Percentiles rank a stretch among this genome's conserved stretches.
Conservation (phyloP, 2,888 invertebrate genomes). For the Peribatodes rhomboidaria region DNA sequence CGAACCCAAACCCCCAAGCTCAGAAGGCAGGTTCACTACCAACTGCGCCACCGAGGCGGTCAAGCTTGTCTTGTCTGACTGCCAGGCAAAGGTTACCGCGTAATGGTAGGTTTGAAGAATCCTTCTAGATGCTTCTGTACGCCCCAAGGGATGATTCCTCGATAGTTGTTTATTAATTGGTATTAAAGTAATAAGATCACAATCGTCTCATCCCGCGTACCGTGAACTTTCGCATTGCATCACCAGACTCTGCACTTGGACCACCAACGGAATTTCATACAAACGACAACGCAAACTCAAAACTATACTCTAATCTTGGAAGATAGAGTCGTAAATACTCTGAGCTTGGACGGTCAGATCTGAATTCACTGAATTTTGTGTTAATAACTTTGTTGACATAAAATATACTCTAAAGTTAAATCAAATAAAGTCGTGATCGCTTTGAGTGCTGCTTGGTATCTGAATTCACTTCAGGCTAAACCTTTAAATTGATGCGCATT, state of each 20-base stretch:
- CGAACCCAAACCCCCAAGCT: no score
- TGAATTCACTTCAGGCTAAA: slow-evolving; percentile 53
- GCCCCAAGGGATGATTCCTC: slow-evolving; percentile 38
- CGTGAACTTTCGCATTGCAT: slow-evolving; percentile 50
- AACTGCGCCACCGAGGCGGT: no score
- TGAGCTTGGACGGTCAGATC: neutral
- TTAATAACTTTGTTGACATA: slow-evolving; percentile 7
- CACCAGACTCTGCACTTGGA: slow-evolving; percentile 39
- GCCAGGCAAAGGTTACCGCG: no score
- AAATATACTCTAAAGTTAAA: slow-evolving; percentile 6
- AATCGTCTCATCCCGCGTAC: slow-evolving; percentile 44
- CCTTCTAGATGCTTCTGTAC: slow-evolving; percentile 6
- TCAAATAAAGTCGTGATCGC: slow-evolving; percentile 5
- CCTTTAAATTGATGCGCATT: slow-evolving; percentile 71
- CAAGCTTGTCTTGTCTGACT: no score
- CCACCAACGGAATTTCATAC: slow-evolving; percentile 45
- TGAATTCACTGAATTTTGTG: slow-evolving; percentile 36
- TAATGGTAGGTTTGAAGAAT: no score
- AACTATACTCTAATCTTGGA: neutral
- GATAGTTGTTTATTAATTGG: slow-evolving; percentile 48
- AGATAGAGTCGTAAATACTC: slow-evolving; percentile 7
- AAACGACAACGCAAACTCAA: slow-evolving; percentile 13
- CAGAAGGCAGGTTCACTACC: no score
- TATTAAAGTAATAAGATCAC: slow-evolving; percentile 45
- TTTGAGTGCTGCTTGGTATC: slow-evolving; percentile 19